phyloP scores from a whole-genome alignment of 2,797 vertebrate genomes.

The Chromobotia macracanthus region DNA sequence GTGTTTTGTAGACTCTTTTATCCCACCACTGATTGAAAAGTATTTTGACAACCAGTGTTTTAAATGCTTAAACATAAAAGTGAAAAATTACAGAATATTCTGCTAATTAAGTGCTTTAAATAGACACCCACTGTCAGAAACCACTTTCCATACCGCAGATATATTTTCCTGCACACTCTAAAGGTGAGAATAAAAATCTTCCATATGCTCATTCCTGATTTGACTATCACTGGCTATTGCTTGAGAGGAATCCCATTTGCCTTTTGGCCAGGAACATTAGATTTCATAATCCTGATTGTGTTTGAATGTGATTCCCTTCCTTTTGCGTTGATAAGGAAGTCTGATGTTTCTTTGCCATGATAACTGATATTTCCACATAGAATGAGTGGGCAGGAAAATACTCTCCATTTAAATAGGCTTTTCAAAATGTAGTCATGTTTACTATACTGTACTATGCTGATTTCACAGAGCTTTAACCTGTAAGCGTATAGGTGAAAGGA shows the following conservation, averaged over 20 bases:
- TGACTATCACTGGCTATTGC: constrained; percentile 17
- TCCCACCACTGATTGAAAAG: neutral
- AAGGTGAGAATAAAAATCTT: neutral
- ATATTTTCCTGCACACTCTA: neutral
- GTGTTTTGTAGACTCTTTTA: neutral
- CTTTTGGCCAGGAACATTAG: neutral
- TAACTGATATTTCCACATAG: constrained; percentile 15
- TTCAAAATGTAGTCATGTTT: neutral
- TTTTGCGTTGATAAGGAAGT: constrained; percentile 13
- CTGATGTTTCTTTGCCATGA: constrained; percentile 14
- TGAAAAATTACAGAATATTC: neutral
- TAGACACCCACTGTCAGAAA: neutral
- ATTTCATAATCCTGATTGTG: constrained; percentile 15
- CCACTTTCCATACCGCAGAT: neutral
- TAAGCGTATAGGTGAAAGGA: too few species aligned
- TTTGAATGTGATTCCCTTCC: constrained; percentile 30
- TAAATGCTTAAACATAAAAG: neutral
- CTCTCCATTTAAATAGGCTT: constrained; percentile 7
- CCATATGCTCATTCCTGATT: constrained; percentile 7
- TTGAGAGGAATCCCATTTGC: constrained; percentile 28
- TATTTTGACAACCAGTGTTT: neutral
- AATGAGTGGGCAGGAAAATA: constrained; percentile 3
- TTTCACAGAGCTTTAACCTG: neutral
- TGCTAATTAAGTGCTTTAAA: neutral
- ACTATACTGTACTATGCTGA: neutral